Conservation (phyloP, 2,888 invertebrate species). For the Bedellia somnulentella region DNA sequence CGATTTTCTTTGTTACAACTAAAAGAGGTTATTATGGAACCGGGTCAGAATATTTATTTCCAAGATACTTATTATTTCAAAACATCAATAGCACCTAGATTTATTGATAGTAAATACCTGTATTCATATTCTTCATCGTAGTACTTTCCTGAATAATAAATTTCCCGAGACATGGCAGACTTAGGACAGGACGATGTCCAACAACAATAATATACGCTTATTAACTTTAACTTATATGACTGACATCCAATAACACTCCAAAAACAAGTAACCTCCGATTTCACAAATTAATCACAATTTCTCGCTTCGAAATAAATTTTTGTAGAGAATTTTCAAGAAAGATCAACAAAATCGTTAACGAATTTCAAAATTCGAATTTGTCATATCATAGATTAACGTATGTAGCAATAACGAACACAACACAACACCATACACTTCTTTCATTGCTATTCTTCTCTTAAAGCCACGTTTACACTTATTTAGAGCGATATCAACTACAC, state of each 20-base stretch:
- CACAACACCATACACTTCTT: too few relatives aligned
- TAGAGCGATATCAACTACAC: too few relatives aligned
- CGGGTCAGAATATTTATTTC: too few relatives aligned
- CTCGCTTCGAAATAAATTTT: not conserved
- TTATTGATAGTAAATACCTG: constrained; percentile 61
- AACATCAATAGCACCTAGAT: not conserved
- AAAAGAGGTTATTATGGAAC: too few relatives aligned
- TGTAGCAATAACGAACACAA: too few relatives aligned
- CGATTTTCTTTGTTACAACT: too few relatives aligned
- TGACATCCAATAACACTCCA: not conserved
- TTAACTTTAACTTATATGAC: not conserved
- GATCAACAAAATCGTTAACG: not conserved
- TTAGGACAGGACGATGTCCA: constrained; percentile 55
- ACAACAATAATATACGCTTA: not conserved
- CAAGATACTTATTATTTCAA: not conserved
- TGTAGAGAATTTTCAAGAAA: not conserved
- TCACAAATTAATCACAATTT: not conserved
- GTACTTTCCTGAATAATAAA: constrained; percentile 93
- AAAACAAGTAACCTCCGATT: not conserved
- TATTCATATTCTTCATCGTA: constrained; percentile 90
- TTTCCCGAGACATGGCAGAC: too few relatives aligned
- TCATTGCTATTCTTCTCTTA: too few relatives aligned
- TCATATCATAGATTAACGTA: too few relatives aligned
- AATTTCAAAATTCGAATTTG: constrained; percentile 1
- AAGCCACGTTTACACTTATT: too few relatives aligned